Conservation (phyloP, 2,113 vertebrate species). For the Gymnogyps californianus region DNA sequence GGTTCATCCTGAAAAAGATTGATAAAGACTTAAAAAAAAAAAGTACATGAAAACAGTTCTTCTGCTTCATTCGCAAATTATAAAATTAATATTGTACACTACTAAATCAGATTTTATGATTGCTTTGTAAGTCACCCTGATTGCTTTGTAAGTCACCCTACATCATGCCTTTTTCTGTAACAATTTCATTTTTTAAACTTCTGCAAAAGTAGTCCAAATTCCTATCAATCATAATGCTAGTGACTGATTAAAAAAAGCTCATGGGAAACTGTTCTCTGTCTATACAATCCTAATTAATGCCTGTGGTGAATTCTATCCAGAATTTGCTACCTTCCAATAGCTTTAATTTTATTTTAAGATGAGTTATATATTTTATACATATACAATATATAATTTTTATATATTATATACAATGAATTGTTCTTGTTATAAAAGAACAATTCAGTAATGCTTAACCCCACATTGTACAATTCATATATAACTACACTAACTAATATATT, state of each 20-base stretch:
- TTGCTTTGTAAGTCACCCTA: neutral
- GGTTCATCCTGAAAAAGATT: neutral
- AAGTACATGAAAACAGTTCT: neutral
- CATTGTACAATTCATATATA: neutral
- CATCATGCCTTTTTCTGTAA: neutral
- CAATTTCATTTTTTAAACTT: neutral
- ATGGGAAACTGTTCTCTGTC: neutral
- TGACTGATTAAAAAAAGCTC: neutral
- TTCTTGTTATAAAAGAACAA: neutral
- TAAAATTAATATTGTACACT: neutral
- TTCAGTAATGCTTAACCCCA: neutral
- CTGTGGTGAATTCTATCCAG: neutral
- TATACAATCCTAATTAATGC: neutral
- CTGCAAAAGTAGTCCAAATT: neutral
- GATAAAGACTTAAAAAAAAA: neutral
- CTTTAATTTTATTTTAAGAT: neutral
- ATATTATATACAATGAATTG: neutral
- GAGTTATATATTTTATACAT: neutral
- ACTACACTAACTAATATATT: neutral
- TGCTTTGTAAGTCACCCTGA: neutral
- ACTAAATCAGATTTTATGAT: neutral
- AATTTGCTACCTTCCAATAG: neutral
- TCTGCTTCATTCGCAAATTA: neutral
- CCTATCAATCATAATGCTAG: neutral
- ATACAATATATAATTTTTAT: neutral